Base-by-base conservation (phyloP, 2,113 vertebrate species). In the Ammospiza caudacuta region DNA sequence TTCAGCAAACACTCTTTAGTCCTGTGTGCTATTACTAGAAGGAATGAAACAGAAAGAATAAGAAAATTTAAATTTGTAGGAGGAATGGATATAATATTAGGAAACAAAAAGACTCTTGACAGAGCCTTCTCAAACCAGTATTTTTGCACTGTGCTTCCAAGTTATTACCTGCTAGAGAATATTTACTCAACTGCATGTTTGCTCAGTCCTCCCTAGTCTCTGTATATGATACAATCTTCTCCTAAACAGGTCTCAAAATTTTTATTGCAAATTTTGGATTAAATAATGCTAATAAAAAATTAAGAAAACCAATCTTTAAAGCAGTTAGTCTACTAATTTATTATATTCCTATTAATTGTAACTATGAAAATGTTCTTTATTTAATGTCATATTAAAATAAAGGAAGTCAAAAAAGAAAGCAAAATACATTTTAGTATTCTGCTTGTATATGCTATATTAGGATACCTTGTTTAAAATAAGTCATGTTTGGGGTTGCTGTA, bases 361-460 rank as follows among this genome's bases (percentile, higher is more conserved):
- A 67, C 35, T 76, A 77, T 46, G 16, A 80, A 54, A 79, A 27
- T 49, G 5, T 2, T 78, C 25, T 77, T 83, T 81, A 17, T 80
- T 73, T 83, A 25, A 90, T 80, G 46, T 62, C 12, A 83, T 84
- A 89, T 83, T 84, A 92, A 95, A 79, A 77, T 27, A 69, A 90
- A 88, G 19, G 35, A 57, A 89, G 54, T 59, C 69, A 86, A 9
- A 49, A 90, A 95, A 93, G 24, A 64, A 85, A 61, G 37, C 29
- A 90, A 89, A 94, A 68, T 41, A 58, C 25, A 59, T 46, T 69
- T 75, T 24, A 4, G 23, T 39, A 39, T 27, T 95, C 44, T 79
- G n/a, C 51, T 82, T 83, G 51, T 80, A 84, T 15, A 55, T 76
- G 58, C 35, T 61, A 44, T 87, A 58, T 46, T 57, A 74, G 67